phyloP scores from a whole-genome alignment of 2,888 invertebrate species.

The Yponomeuta evonymella region DNA sequence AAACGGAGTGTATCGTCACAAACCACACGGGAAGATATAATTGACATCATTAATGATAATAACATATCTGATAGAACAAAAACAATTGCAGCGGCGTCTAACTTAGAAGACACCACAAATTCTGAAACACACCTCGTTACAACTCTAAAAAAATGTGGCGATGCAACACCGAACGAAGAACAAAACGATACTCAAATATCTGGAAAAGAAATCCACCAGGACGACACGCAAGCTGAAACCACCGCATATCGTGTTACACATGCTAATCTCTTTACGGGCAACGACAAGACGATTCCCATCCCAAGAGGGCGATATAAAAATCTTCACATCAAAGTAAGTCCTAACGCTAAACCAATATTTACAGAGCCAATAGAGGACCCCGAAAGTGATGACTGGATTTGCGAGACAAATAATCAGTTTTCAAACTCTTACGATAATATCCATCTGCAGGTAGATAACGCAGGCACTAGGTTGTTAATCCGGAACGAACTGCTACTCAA shows the following conservation, averaged over 20 bases:
- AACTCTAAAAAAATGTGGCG: background rate
- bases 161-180: background rate
- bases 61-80: background rate
- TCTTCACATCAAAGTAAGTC: constrained; percentile 20
- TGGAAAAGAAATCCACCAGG: background rate
- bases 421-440: background rate
- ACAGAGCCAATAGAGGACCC: constrained; percentile 31
- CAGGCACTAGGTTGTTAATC: constrained; percentile 31
- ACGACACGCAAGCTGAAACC: background rate
- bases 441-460: constrained; percentile 14
- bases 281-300: background rate
- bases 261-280: background rate
- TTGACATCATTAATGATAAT: background rate
- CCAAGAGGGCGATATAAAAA: background rate
- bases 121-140: background rate
- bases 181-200: background rate
- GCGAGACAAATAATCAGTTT: background rate
- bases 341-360: background rate
- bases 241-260: background rate
- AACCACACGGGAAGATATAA: background rate
- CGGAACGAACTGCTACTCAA: constrained; percentile 38
- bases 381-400: constrained; percentile 21
- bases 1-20: constrained; percentile 9
- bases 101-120: background rate
- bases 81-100: background rate